Base-by-base conservation (phyloP, 2,113 vertebrate species). In the Grammomys dolichurus region DNA sequence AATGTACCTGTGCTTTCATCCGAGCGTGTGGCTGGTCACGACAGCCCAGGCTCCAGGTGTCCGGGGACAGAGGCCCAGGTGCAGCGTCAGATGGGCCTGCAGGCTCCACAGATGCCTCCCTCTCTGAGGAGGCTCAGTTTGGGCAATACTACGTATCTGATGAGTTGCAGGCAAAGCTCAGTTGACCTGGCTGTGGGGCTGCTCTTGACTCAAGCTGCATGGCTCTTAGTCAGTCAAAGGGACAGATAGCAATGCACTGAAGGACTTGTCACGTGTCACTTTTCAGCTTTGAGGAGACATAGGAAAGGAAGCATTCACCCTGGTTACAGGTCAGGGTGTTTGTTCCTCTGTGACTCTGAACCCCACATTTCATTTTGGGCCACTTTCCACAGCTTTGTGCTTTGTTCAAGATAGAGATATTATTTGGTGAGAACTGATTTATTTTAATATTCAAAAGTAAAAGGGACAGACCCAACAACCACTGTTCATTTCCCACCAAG, bases 21-120 rank as follows among this genome's bases (percentile, higher is more conserved):
- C 0, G 17, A 19, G 1, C 0, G 2, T 11, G 0, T 10, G 11
- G 69, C 40, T 81, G 58, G 26, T 43, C 9, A 1, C 13, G 54
- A 40, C 60, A n/a, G 77, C 26, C 63, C 3, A 22, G 58, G 14
- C 33, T 56, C 87, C 78, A 56, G 89, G 86, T 86, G 58, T 85
- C 76, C 48, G 36, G 77, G 75, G 58, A 75, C 60, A 46, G 43
- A 90, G 40, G 13, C 56, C 43, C 70, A 92, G 91, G 85, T 89
- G n/a, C 54, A 16, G 17, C 3, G 46, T 72, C 84, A 84, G 84
- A 65, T 92, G 92, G 87, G 19, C 89, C 16, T 0, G 13, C 56
- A 3, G 85, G 43, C 60, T 73, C 56, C 20, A 5, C 2, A 33
- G 75, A 33, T 46, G 11, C 51, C 5, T 75, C 7, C 81, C 58